These are phyloP conservation scores for Cheilinus undulatus DNA, from an alignment of 2,113 vertebrate genomes.

Conservation along the genomic window DNA sequence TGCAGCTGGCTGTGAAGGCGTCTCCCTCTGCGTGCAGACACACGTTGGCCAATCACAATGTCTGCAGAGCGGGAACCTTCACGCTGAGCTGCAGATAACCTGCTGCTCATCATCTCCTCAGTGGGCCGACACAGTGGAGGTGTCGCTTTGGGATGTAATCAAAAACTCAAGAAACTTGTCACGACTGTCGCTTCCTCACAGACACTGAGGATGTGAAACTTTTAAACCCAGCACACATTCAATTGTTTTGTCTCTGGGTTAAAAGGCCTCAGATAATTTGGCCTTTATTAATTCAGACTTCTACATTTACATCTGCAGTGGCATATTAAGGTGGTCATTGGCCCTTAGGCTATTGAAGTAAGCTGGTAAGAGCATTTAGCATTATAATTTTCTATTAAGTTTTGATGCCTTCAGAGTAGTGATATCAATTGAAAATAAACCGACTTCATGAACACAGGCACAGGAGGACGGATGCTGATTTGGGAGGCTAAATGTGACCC, in stretches of 20 bases:
- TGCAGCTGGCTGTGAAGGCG: conserved; percentile 40
- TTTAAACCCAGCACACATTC: conserved; percentile 9
- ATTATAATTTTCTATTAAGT: too few relatives aligned
- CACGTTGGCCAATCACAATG: conserved; percentile 62
- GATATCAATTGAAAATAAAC: too few relatives aligned
- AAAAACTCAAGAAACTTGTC: conserved; percentile 57
- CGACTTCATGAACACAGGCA: too few relatives aligned
- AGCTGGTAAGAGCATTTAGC: too few relatives aligned
- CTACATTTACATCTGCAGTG: too few relatives aligned
- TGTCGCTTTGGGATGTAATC: conserved; percentile 63
- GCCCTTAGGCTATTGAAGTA: too few relatives aligned
- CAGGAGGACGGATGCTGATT: too few relatives aligned
- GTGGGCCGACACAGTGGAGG: conserved; percentile 38
- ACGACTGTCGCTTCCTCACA: background rate
- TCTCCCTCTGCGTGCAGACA: conserved; percentile 52
- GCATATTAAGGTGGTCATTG: too few relatives aligned
- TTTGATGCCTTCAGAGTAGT: too few relatives aligned
- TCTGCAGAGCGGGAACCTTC: conserved; percentile 57
- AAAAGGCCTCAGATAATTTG: background rate
- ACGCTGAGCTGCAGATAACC: conserved; percentile 66
- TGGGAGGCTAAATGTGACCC: too few relatives aligned
- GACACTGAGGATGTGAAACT: conserved; percentile 25
- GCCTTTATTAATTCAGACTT: background rate
- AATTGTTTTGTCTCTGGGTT: conserved; percentile 14
- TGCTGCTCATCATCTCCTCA: conserved; percentile 68